Evolutionary conservation across 2,797 vertebrate species (phyloP), one percentile per base, ranked within the genome.

Genomic region (Brotula barbata): DNA sequence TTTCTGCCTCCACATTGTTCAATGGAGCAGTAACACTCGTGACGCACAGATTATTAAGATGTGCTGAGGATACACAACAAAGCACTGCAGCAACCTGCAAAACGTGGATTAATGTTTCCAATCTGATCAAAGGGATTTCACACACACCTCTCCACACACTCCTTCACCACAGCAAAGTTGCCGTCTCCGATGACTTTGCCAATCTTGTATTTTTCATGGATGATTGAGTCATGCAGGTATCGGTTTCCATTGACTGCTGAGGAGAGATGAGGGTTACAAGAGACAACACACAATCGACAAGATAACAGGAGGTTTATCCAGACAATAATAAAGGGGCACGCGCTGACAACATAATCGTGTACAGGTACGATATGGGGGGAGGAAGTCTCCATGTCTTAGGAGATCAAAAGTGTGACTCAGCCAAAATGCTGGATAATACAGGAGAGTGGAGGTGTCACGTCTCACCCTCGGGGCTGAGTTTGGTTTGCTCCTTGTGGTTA

Each of bases 131-230:
- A 25, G 17, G 17, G 3, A 17, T 40, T 36, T 50, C 56, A 71
- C 93, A 84, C 25, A n/a, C 68, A 98, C 97, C 94, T 89, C 87
- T 98, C 95, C 55, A 94, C 67, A 1, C 97, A 99, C 71, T 98
- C 96, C 78, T 96, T 98, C 15, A 99, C 96, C 13, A 99, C 94
- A 2, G 97, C 97, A 16, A 98, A 99, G 89, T 99, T 99, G 20
- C 97, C 97, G 10, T 99, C 97, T 7, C 97, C 97, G 12, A 99
- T 97, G 73, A 99, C 93, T 75, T 98, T 98, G 39, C 97, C 97
- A 13, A 99, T 87, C 84, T 89, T 93, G 72, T 98, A 99, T 67
- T 97, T 98, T 58, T 97, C 95, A 57, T 92, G 86, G 82, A 98
- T 92, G 74, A 85, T 70, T 2, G 93, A 87, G 31, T 90, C 82